Evolutionary conservation across 2,888 invertebrate species (phyloP), one percentile per base, ranked within the genome.

Genomic region (Acleris sparsana): DNA sequence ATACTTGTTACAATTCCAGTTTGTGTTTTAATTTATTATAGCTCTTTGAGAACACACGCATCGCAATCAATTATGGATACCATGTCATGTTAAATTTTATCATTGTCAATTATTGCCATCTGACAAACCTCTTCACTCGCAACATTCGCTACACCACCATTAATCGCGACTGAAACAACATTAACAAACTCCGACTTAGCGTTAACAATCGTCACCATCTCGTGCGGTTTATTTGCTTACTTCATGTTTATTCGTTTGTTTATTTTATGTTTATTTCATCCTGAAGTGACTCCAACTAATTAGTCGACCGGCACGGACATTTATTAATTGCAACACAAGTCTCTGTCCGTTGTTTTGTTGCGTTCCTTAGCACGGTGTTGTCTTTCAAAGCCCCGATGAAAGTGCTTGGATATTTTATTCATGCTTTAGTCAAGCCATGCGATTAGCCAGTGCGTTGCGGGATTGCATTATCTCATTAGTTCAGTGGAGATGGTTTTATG

Each of bases 321-420:
- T 85, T 90, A 91, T 90, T 90, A 91, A 92, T 92, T 88, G 89
- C 87, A 80, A 89, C 89, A 87, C 85, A 80, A 85, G 87, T 87
- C 81, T 72, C 80, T 83, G 88, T 85, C 84, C 79, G 63, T 73
- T 74, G 72, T 78, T 71, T 76, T 77, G 78, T 77, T 75, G 78
- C 83, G 82, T 84, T 77, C 77, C 71, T 73, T 75, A 72, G 75
- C 75, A 77, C 76, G 77, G 83, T 83, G 82, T 86, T 78, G 80
- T 77, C 82, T 87, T 87, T 85, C 85, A 85, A 83, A 84, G 86
- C 77, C 73, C 68, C 68, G 70, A 76, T 68, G 70, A 71, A 62
- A 66, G 65, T 65, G 64, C 60, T 60, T 60, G 65, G 43, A 63
- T 63, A 63, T 55, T 65, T 65, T 65, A 65, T 65, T 65, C 65